These are phyloP conservation scores for Nasonia vitripennis DNA, from an alignment of 1,140 invertebrate genomes.

Conservation along the genomic window DNA sequence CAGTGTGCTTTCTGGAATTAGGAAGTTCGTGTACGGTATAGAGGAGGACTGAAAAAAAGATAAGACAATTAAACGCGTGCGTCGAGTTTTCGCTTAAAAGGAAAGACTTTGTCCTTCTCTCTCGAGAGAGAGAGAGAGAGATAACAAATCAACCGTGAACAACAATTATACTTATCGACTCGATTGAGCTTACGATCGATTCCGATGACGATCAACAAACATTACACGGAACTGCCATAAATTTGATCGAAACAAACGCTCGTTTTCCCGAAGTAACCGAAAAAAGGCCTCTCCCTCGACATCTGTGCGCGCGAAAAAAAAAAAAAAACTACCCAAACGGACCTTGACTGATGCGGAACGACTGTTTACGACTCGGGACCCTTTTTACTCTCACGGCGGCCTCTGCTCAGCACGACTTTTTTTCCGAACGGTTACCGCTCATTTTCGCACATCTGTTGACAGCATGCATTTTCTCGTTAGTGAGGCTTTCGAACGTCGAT, in stretches of 20 bases:
- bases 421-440: background rate
- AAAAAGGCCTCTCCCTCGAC: background rate
- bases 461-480: conserved; percentile 8
- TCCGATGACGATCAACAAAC: too few species aligned
- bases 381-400: background rate
- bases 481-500: background rate
- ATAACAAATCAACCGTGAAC: too few species aligned
- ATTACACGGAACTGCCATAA: too few species aligned
- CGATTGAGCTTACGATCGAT: too few species aligned
- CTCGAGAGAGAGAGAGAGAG: too few species aligned
- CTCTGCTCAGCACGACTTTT: background rate
- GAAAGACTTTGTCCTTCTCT: too few species aligned
- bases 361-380: background rate
- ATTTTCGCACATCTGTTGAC: conserved; percentile 34
- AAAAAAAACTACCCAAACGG: background rate
- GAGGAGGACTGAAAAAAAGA: too few species aligned
- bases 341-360: background rate
- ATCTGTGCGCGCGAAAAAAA: background rate
- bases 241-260: background rate
- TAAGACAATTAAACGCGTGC: too few species aligned
- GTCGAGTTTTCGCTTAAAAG: too few species aligned
- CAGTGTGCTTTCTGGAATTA: too few species aligned
- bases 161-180: too few species aligned
- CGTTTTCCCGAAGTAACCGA: background rate
- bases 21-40: too few species aligned